These are phyloP conservation scores for Hystrix brachyura DNA, from an alignment of 2,113 vertebrate genomes.

Conservation along the genomic window DNA sequence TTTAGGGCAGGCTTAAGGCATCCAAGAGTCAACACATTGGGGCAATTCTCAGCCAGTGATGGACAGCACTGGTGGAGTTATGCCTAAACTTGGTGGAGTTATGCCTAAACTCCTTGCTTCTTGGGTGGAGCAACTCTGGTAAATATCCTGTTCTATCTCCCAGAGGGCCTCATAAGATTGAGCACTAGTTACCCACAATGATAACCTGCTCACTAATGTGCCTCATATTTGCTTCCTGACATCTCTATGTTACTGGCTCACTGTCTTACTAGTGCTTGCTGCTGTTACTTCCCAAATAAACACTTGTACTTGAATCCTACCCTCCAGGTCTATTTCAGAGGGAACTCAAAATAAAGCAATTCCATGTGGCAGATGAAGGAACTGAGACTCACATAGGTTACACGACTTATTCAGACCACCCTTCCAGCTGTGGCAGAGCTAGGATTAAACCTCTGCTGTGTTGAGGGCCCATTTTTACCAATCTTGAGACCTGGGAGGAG, in stretches of 20 bases:
- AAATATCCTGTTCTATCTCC: neutral
- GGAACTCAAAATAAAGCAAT: neutral
- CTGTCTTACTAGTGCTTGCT: neutral
- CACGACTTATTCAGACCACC: neutral
- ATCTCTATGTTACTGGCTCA: fast-evolving
- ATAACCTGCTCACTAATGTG: neutral
- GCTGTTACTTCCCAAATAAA: neutral
- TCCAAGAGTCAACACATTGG: neutral
- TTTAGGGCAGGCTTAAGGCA: neutral
- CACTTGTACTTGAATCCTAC: neutral
- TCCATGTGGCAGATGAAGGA: neutral
- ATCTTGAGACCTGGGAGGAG: neutral
- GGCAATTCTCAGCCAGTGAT: neutral
- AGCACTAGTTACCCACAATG: neutral
- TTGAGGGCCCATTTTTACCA: neutral
- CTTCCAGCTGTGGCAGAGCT: neutral
- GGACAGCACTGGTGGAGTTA: neutral
- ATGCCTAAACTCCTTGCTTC: neutral
- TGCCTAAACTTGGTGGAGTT: neutral
- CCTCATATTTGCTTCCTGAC: neutral
- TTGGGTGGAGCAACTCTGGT: too few species aligned
- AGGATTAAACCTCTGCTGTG: neutral
- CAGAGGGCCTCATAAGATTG: neutral
- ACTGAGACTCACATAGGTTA: neutral
- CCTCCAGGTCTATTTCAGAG: neutral